Percentiles rank a stretch among this genome's conserved stretches.
Evolutionary conservation across 2,888 invertebrate genomes (phyloP).

Genomic region (Atethmia centrago): DNA sequence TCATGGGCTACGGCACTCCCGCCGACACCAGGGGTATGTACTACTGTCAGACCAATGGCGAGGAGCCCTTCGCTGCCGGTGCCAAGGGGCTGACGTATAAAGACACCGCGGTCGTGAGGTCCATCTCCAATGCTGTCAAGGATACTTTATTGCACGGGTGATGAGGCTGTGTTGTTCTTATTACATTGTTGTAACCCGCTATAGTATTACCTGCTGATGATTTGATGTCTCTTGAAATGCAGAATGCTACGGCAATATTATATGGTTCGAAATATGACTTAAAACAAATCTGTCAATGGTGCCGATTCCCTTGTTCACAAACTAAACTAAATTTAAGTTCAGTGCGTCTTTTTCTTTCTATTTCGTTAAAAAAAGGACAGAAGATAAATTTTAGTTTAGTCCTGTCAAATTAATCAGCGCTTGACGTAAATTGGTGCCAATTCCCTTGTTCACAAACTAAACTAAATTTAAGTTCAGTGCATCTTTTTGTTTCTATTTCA

Average conservation of each 20-base stretch:
- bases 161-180: not conserved
- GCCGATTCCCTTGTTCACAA: too few relatives aligned
- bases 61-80: constrained; percentile 44
- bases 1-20: constrained; percentile 12
- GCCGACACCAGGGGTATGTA: not conserved
- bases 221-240: not conserved
- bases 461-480: too few relatives aligned
- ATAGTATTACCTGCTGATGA: not conserved
- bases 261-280: not conserved
- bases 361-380: too few relatives aligned
- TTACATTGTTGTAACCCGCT: not conserved
- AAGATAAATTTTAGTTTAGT: too few relatives aligned
- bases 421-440: too few relatives aligned
- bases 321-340: too few relatives aligned
- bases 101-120: constrained; percentile 14
- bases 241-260: not conserved
- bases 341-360: too few relatives aligned
- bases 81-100: constrained; percentile 68
- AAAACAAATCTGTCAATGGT: too few relatives aligned
- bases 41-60: constrained; percentile 1
- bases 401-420: too few relatives aligned
- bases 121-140: not conserved
- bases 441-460: too few relatives aligned
- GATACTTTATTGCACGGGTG: not conserved
- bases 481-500: too few relatives aligned